Evolutionary conservation across 2,113 vertebrate species (phyloP).

Genomic region (Hemichromis elongatus): DNA sequence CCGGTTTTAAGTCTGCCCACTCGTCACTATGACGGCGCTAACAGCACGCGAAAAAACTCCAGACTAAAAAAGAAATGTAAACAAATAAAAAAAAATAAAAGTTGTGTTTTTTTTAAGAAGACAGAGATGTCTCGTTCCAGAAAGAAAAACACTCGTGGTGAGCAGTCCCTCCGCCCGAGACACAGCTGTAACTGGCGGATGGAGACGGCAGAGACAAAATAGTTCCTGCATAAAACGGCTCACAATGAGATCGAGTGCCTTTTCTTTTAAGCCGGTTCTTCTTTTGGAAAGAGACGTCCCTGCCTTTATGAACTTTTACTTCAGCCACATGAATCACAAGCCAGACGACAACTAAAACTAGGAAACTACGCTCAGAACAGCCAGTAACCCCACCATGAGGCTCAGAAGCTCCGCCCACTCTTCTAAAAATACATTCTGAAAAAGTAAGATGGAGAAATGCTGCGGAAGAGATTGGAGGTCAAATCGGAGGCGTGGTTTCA

Average conservation of each 20-base stretch:
- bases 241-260: neutral
- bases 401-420: neutral
- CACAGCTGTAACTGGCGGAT: neutral
- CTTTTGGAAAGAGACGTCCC: neutral
- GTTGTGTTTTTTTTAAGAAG: neutral
- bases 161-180: neutral
- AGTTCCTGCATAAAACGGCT: neutral
- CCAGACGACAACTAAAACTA: neutral
- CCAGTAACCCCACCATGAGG: neutral
- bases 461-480: neutral
- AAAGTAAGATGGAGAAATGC: neutral
- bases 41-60: neutral
- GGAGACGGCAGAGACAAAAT: neutral
- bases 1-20: neutral
- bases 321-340: neutral
- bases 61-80: neutral
- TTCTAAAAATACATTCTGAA: neutral
- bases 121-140: neutral
- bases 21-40: neutral
- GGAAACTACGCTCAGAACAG: neutral
- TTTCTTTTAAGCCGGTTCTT: neutral
- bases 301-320: neutral
- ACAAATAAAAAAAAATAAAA: neutral
- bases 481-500: neutral
- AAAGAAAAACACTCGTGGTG: accelerated